phyloP scores from a whole-genome alignment of 1,140 invertebrate genomes.

The Thaumatotibia leucotreta region DNA sequence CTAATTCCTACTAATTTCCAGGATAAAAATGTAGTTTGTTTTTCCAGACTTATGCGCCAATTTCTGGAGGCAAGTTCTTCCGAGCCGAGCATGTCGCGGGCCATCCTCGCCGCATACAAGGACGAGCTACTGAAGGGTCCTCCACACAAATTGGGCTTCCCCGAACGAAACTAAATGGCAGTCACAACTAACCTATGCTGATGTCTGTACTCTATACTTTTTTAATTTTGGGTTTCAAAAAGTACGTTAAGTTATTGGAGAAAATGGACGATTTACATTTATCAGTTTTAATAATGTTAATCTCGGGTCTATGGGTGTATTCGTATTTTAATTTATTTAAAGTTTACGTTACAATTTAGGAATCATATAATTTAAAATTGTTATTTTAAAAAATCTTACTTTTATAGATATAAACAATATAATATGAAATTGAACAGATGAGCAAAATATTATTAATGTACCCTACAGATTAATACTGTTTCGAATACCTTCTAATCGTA shows the following conservation, averaged over 20 bases:
- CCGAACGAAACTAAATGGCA: slow-evolving; percentile 54
- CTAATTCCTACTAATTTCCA: too few species aligned
- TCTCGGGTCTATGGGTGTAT: too few species aligned
- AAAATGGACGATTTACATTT: not conserved
- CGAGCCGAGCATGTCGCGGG: slow-evolving; percentile 59
- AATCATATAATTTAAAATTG: too few species aligned
- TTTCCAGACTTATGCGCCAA: slow-evolving; percentile 68
- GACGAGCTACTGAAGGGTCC: slow-evolving; percentile 61
- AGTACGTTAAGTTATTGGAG: not conserved
- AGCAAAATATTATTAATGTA: too few species aligned
- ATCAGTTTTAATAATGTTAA: not conserved
- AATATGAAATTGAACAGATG: too few species aligned
- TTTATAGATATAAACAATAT: too few species aligned
- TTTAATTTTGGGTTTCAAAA: not conserved
- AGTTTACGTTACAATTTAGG: too few species aligned
- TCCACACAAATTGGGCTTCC: slow-evolving; percentile 44
- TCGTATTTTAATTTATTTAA: too few species aligned
- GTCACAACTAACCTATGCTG: slow-evolving; percentile 1
- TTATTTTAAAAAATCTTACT: too few species aligned
- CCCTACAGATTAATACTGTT: too few species aligned
- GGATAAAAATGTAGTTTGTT: too few species aligned
- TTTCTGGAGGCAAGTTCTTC: slow-evolving; percentile 55
- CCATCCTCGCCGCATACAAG: slow-evolving; percentile 64
- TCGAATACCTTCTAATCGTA: not conserved
- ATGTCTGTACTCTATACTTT: not conserved